phyloP scores from a whole-genome alignment of 2,113 vertebrate species.

The Crotalus horridus region DNA sequence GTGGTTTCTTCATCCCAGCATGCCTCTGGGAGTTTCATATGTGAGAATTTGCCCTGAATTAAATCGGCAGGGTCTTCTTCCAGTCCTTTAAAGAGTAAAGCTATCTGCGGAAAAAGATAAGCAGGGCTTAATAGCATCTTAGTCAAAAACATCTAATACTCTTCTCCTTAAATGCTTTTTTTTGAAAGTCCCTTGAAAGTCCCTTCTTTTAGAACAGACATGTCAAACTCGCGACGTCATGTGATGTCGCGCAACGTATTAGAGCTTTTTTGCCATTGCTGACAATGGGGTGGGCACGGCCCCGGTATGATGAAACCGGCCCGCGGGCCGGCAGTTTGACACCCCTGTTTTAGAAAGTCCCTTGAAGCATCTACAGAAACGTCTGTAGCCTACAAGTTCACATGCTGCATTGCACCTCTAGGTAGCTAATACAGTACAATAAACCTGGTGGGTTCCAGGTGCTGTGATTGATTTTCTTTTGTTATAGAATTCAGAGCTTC shows the following conservation, averaged over 20 bases:
- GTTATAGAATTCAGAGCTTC: background rate
- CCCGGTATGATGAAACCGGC: too few relatives aligned
- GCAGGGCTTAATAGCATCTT: background rate
- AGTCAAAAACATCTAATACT: background rate
- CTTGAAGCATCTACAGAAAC: background rate
- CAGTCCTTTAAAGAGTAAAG: background rate
- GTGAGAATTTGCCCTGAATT: background rate
- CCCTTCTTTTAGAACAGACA: background rate
- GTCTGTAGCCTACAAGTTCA: background rate
- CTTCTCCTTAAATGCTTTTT: background rate
- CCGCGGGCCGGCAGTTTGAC: too few relatives aligned
- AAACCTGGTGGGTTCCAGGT: background rate
- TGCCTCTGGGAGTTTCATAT: background rate
- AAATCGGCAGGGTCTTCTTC: background rate
- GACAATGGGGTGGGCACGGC: too few relatives aligned
- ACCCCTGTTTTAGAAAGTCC: background rate
- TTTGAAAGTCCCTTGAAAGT: background rate
- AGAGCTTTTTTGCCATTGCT: too few relatives aligned
- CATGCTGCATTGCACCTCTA: background rate
- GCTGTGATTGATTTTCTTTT: background rate
- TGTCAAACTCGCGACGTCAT: too few relatives aligned
- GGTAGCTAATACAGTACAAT: background rate
- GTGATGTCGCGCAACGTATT: too few relatives aligned
- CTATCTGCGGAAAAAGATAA: background rate
- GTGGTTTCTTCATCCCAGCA: background rate